Evolutionary conservation across 2,888 invertebrate species (phyloP).

Genomic region (Parnassius glacialis): DNA sequence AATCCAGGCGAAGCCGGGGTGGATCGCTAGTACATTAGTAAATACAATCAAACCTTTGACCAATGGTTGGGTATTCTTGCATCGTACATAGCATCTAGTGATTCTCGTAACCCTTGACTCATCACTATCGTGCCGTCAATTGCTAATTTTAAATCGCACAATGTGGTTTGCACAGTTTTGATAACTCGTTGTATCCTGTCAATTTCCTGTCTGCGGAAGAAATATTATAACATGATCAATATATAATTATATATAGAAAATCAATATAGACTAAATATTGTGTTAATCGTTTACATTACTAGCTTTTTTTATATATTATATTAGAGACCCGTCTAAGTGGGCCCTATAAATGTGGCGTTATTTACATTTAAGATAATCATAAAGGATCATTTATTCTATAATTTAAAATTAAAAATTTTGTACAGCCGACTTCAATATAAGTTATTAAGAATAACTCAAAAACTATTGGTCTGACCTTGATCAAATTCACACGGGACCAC

Average conservation of each 20-base stretch:
- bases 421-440: too few relatives aligned
- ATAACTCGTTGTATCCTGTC: conserved; percentile 94
- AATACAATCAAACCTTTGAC: conserved; percentile 84
- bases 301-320: too few relatives aligned
- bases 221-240: conserved; percentile 1
- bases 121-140: conserved; percentile 98
- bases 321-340: too few relatives aligned
- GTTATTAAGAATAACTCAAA: too few relatives aligned
- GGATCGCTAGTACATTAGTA: too few relatives aligned
- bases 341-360: too few relatives aligned
- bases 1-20: too few relatives aligned
- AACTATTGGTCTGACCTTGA: too few relatives aligned
- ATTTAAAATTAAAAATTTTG: too few relatives aligned
- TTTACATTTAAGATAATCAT: too few relatives aligned
- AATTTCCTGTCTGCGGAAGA: conserved; percentile 83
- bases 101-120: conserved; percentile 93
- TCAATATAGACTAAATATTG: neutral
- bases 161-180: conserved; percentile 87
- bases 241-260: conserved; percentile 1
- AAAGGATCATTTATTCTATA: too few relatives aligned
- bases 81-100: conserved; percentile 97
- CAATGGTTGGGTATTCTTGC: conserved; percentile 95
- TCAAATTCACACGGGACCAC: too few relatives aligned
- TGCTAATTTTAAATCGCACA: conserved; percentile 94
- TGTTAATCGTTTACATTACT: neutral